Base-by-base conservation (phyloP, 2,888 invertebrate species). In the Amphipoea lucens region DNA sequence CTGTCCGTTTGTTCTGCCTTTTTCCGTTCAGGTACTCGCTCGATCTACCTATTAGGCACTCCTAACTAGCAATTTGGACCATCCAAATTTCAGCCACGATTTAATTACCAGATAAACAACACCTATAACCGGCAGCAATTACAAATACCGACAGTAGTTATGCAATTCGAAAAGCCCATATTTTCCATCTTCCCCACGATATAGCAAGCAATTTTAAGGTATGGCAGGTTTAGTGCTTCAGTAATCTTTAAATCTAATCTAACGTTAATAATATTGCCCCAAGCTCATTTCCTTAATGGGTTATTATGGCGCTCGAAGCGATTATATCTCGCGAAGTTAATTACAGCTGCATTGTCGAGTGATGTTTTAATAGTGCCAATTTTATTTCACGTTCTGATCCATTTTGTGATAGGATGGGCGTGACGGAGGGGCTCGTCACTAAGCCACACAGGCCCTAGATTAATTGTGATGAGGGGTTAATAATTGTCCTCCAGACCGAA, bases 191-290 rank as follows among this genome's bases (percentile, higher is more conserved):
- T 63, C 42, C 51, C 62, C 42, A 11, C 68, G 62, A 70, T 73
- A 79, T 40, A 82, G 45, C 62, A 29, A 57, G 85, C 75, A 81
- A 85, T 82, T 82, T 84, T 72, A 80, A 85, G 57, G 65, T 66
- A 78, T 74, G 83, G 74, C 83, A 75, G 84, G 62, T 79, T 84
- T 72, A 88, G 76, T 76, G 17, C 42, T 62, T 42, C 40, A 4
- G 36, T 65, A 79, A 87, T 85, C 85, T 78, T 79, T 69, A 68
- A 87, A 87, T 87, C 87, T 87, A 88, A 88, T 88, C 87, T 81
- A 78, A 79, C 60, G 67, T 87, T 89, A 87, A 85, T 87, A 88
- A 84, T 88, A 89, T 83, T 36, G 74, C 78, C 80, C 68, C 77
- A 67, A 80, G 78, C 82, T 83, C 80, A 87, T 88, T 87, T 82